These are phyloP conservation scores for Linnaemya vulpina DNA, from an alignment of 2,888 invertebrate species.

Conservation along the genomic window DNA sequence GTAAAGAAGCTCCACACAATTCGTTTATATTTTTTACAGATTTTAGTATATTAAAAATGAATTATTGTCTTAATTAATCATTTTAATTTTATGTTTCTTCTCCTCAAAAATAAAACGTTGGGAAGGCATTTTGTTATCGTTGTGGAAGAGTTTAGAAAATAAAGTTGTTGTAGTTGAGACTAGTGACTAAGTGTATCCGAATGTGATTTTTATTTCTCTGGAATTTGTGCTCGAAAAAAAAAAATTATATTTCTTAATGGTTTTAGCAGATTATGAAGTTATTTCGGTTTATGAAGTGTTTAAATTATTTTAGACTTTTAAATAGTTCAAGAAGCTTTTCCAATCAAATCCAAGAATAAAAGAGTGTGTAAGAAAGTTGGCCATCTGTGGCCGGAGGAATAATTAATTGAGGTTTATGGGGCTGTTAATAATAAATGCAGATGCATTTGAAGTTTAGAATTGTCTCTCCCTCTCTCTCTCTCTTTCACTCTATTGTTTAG, in stretches of 20 bases:
- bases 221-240: not conserved
- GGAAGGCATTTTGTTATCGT: constrained; percentile 18
- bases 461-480: too few relatives aligned
- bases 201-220: not conserved
- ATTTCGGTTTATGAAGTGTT: not conserved
- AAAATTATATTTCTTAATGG: not conserved
- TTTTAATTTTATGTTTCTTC: not conserved
- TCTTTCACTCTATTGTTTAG: too few relatives aligned
- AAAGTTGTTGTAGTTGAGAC: not conserved
- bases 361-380: not conserved
- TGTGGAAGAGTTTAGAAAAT: not conserved
- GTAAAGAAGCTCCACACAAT: not conserved
- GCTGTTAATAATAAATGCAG: too few relatives aligned
- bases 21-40: constrained; percentile 47
- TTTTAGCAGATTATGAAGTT: constrained; percentile 1
- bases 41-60: constrained; percentile 58
- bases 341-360: not conserved
- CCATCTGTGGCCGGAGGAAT: not conserved
- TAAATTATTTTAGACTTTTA: not conserved
- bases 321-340: not conserved
- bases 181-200: constrained; percentile 15
- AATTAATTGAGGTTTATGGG: not conserved
- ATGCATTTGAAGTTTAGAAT: too few relatives aligned
- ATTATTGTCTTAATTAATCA: constrained; percentile 46
- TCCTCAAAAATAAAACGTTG: constrained; percentile 4